Evolutionary conservation across 2,113 vertebrate species (phyloP).

Genomic region (Symphodus melops): DNA sequence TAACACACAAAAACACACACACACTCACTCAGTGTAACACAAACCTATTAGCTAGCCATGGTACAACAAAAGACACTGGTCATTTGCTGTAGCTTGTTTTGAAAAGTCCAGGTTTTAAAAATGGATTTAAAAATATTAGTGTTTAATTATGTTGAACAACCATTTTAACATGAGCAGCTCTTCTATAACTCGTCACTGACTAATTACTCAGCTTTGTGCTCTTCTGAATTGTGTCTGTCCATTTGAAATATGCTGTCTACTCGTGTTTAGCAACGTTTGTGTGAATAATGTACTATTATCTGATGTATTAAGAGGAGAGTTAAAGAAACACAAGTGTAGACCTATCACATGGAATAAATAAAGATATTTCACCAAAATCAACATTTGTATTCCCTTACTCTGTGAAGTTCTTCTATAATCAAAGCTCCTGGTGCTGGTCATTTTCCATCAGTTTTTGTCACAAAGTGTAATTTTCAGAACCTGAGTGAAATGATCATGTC

Average conservation of each 20-base stretch:
- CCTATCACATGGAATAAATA: constrained; percentile 88
- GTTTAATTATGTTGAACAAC: constrained; percentile 71
- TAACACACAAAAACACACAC: constrained; percentile 19
- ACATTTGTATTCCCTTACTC: constrained; percentile 8
- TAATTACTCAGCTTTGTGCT: constrained; percentile 89
- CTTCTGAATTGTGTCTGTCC: constrained; percentile 87
- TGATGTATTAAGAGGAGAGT: constrained; percentile 88
- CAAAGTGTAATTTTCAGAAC: no score
- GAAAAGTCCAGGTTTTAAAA: constrained; percentile 62
- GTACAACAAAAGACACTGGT: constrained; percentile 71
- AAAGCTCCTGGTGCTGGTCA: neutral
- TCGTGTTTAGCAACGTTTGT: constrained; percentile 92
- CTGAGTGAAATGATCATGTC: no score
- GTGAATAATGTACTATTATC: constrained; percentile 90
- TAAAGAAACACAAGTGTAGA: constrained; percentile 86
- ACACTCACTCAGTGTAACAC: constrained; percentile 49
- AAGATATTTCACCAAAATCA: constrained; percentile 87
- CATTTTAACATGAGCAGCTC: constrained; percentile 80
- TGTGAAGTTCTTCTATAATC: neutral
- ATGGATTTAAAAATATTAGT: constrained; percentile 59
- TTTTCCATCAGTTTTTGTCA: no score
- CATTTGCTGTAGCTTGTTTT: constrained; percentile 72
- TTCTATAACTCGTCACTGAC: constrained; percentile 84
- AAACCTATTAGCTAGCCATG: constrained; percentile 64
- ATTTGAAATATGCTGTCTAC: constrained; percentile 89